Conservation (phyloP, 2,797 vertebrate genomes). For the Argyrosomus regius region DNA sequence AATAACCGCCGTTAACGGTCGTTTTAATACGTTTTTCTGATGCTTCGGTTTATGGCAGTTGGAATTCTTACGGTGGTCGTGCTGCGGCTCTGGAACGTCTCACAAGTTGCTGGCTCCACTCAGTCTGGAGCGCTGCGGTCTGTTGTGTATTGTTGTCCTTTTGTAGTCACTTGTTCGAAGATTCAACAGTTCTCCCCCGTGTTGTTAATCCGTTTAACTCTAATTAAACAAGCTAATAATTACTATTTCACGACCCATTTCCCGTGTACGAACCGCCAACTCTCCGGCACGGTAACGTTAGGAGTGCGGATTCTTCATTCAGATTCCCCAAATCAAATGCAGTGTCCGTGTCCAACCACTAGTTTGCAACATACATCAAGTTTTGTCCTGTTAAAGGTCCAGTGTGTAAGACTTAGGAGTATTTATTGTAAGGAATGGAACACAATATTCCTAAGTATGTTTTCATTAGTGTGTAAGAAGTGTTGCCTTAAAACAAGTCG, state of each 20-base stretch:
- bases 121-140: conserved; percentile 80
- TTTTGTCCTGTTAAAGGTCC: neutral
- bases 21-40: neutral
- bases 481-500: too few species aligned
- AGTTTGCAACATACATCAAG: conserved; percentile 42
- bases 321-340: conserved; percentile 18
- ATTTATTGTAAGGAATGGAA: too few species aligned
- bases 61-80: conserved; percentile 73
- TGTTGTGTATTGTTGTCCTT: conserved; percentile 69
- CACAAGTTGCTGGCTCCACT: conserved; percentile 85
- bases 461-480: too few species aligned
- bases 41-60: conserved; percentile 28
- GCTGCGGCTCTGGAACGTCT: conserved; percentile 84
- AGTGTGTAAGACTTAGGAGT: too few species aligned
- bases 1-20: rapidly evolving
- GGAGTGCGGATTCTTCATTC: conserved; percentile 40
- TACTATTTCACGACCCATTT: conserved; percentile 17
- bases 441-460: too few species aligned
- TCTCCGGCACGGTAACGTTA: neutral
- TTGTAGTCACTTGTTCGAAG: conserved; percentile 53
- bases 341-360: conserved; percentile 20
- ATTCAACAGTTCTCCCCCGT: conserved; percentile 11
- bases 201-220: conserved; percentile 41
- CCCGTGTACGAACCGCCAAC: neutral
- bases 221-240: conserved; percentile 31